Conservation (phyloP, 2,113 vertebrate genomes). For the Prunella himalayana region DNA sequence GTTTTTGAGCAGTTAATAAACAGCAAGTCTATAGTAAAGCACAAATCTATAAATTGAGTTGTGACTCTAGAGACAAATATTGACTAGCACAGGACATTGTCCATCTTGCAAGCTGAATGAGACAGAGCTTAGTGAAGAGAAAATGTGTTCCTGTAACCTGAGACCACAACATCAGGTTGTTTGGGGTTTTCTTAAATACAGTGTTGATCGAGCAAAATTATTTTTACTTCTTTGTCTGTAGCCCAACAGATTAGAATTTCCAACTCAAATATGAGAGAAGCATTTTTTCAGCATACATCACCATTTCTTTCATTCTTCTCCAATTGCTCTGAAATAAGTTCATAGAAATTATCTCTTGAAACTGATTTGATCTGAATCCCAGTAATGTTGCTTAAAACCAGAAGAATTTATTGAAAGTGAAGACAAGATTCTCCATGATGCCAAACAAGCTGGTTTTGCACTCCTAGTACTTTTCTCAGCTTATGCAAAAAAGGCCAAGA, state of each 20-base stretch:
- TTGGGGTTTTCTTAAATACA: not conserved
- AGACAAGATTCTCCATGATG: not conserved
- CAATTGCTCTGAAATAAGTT: not conserved
- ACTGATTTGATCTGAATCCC: not conserved
- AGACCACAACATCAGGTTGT: not conserved
- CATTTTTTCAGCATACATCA: not conserved
- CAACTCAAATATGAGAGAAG: not conserved
- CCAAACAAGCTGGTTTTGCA: not conserved
- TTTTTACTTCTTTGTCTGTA: not conserved
- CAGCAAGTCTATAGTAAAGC: not conserved
- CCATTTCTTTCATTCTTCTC: not conserved
- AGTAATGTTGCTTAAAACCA: not conserved
- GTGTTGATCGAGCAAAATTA: not conserved
- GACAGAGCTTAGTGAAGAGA: not conserved
- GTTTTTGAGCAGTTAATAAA: not conserved
- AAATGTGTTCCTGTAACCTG: not conserved
- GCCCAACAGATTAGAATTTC: not conserved
- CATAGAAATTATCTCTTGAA: not conserved
- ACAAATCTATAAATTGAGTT: not conserved
- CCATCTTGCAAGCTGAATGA: not conserved
- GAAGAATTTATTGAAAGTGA: not conserved
- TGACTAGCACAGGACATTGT: not conserved
- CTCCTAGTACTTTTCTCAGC: not conserved
- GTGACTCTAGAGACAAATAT: not conserved
- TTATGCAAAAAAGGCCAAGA: not conserved